Evolutionary conservation across 2,888 invertebrate species (phyloP), one percentile per base, ranked within the genome.

Genomic region (Conus canariensis): DNA sequence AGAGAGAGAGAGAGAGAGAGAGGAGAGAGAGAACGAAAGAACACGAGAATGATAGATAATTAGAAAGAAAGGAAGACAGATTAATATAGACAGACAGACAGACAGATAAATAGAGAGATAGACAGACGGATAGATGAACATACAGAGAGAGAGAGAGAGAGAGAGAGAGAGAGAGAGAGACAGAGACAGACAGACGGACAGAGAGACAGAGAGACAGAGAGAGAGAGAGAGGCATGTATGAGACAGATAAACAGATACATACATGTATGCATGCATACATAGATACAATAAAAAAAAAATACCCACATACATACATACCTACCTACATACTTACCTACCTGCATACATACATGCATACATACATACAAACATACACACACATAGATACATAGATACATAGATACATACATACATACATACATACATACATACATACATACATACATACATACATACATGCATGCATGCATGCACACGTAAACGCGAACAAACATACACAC

Each of bases 101-200:
- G 30, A 80, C 25, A 25, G 30, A 25, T 19, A 74, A 8, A 74
- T 19, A 6, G 16, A 74, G 2, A 74, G n/a, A 74, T 19, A 74
- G n/a, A 74, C 74, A 74, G n/a, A 74, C 74, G 19, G 16, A 74
- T 8, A 74, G 16, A 74, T 19, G 7, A 10, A 74, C 74, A 19
- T n/a, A 74, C 74, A 74, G n/a, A 74, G n/a, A 74, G n/a, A 74
- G n/a, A 64, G 60, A 64, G 60, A 64, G 60, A 64, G 60, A 64
- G 60, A 64, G 60, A 64, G 60, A 64, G 60, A 64, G 60, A 64
- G 60, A 64, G 60, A 64, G n/a, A n/a, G n/a, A n/a, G n/a, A n/a
- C n/a, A n/a, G n/a, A n/a, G n/a, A n/a, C n/a, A n/a, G n/a, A n/a
- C n/a, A n/a, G n/a, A n/a, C n/a, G n/a, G n/a, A n/a, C n/a, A n/a